Conservation (phyloP, 2,113 vertebrate genomes). For the Mobula birostris region DNA sequence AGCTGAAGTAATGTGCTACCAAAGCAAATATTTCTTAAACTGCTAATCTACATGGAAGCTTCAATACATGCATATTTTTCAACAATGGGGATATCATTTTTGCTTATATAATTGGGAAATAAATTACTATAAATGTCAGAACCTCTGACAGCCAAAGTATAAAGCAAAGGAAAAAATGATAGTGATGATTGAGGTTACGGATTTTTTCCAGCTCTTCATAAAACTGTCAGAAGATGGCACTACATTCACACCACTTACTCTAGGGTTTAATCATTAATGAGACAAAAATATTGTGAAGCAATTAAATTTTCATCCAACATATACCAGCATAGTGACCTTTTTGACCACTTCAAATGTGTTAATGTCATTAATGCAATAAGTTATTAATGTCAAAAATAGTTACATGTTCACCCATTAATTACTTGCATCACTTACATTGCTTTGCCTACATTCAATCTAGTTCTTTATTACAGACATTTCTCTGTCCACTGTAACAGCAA, state of each 20-base stretch:
- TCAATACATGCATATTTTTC: not conserved
- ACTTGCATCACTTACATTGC: not conserved
- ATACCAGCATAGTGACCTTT: slow-evolving; percentile 1
- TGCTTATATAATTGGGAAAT: not conserved
- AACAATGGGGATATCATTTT: not conserved
- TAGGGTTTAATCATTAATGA: not conserved
- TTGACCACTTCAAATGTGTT: not conserved
- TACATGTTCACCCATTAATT: not conserved
- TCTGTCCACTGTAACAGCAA: not conserved
- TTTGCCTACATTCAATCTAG: not conserved
- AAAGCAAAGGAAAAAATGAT: too few species aligned
- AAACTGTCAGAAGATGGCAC: slow-evolving; percentile 34
- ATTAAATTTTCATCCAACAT: not conserved
- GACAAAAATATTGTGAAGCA: not conserved
- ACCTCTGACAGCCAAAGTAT: not conserved
- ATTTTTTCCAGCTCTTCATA: slow-evolving; percentile 20
- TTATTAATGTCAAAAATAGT: not conserved
- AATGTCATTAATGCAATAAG: not conserved
- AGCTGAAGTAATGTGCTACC: not conserved
- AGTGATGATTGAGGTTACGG: not conserved
- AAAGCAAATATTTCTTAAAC: not conserved
- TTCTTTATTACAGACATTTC: not conserved
- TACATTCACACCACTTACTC: slow-evolving; percentile 18
- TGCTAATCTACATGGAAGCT: not conserved
- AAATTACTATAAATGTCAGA: not conserved